Percentiles rank a stretch among this genome's conserved stretches.
Conservation (phyloP, 2,888 invertebrate genomes). For the Drosophila anomalata region DNA sequence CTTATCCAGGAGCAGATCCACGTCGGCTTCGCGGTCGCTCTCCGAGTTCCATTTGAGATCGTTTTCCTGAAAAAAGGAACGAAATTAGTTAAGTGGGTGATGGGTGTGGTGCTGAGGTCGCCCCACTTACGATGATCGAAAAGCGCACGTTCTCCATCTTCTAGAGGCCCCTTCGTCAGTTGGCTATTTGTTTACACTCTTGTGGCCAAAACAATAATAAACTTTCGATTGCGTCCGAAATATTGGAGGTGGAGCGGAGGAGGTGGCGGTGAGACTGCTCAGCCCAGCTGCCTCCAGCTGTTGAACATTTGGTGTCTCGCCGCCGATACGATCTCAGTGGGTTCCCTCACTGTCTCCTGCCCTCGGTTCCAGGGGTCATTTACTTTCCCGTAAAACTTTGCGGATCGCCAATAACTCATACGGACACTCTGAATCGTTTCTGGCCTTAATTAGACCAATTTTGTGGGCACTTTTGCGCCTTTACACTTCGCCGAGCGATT, state of each 20-base stretch:
- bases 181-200: conserved; percentile 63
- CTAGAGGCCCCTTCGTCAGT: conserved; percentile 36
- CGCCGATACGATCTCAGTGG: conserved; percentile 5
- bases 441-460: conserved; percentile 24
- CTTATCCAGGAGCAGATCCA: conserved; percentile 79
- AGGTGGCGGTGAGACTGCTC: conserved; percentile 5
- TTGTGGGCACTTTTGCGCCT: conserved; percentile 19
- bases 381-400: conserved; percentile 22
- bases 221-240: conserved; percentile 16
- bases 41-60: conserved; percentile 82
- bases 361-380: conserved; percentile 4
- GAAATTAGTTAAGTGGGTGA: background rate
- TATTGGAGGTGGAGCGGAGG: background rate
- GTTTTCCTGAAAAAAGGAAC: conserved; percentile 78
- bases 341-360: background rate
- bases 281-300: conserved; percentile 41
- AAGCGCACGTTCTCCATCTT: conserved; percentile 83
- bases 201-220: conserved; percentile 58
- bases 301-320: conserved; percentile 56
- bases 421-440: conserved; percentile 14
- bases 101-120: background rate
- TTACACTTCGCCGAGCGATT: conserved; percentile 14
- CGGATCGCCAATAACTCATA: conserved; percentile 28
- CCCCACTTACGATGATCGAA: conserved; percentile 83
- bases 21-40: conserved; percentile 73